phyloP scores from a whole-genome alignment of 2,113 vertebrate genomes.

The Thamnophis sirtalis region DNA sequence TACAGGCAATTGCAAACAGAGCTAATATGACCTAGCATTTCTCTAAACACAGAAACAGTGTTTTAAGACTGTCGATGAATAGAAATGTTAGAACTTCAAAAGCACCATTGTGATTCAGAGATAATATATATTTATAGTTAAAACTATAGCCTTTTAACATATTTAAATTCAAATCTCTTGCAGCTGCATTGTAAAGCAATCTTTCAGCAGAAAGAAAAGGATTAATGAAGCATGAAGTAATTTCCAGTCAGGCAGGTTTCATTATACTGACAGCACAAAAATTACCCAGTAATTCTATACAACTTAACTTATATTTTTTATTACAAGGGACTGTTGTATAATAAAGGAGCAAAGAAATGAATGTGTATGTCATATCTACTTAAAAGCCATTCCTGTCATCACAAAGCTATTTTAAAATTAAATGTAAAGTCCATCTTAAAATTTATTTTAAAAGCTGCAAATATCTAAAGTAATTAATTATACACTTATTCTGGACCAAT shows the following conservation, averaged over 20 bases:
- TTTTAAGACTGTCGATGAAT: not conserved
- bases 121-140: not conserved
- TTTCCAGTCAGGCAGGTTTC: not conserved
- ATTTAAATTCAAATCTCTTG: slow-evolving; percentile 27
- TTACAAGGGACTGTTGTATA: not conserved
- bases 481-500: not conserved
- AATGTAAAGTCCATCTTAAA: not conserved
- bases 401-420: slow-evolving; percentile 2
- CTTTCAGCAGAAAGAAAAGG: slow-evolving; percentile 25
- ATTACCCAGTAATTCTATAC: not conserved
- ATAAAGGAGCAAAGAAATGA: not conserved
- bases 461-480: not conserved
- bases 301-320: not conserved
- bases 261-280: not conserved
- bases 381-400: not conserved
- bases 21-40: not conserved
- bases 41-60: not conserved
- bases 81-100: not conserved
- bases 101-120: not conserved
- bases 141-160: not conserved
- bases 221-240: not conserved
- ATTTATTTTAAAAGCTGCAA: not conserved
- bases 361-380: not conserved
- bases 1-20: not conserved
- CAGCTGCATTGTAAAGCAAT: slow-evolving; percentile 23